phyloP scores from a whole-genome alignment of 2,888 invertebrate species.

The Platycnemis pennipes region DNA sequence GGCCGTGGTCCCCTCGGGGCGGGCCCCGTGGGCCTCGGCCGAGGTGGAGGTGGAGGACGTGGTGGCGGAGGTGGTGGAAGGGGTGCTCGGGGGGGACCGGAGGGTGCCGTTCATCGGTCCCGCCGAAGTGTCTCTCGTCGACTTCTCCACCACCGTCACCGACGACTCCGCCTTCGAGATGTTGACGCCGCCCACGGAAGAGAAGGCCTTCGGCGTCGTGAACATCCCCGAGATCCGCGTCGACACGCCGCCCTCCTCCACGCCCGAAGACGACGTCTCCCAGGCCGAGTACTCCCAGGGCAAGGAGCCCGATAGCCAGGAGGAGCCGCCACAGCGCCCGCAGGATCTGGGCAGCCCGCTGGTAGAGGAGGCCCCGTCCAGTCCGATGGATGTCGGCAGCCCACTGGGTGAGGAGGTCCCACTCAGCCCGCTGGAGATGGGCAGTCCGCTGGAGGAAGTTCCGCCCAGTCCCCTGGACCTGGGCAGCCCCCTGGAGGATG shows the following conservation, averaged over 20 bases:
- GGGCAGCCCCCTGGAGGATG: background rate
- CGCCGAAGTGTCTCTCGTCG: conserved; percentile 53
- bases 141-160: conserved; percentile 63
- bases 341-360: background rate
- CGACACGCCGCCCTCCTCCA: background rate
- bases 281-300: background rate
- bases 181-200: conserved; percentile 59
- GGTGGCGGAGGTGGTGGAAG: conserved; percentile 25
- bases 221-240: conserved; percentile 48
- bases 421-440: background rate
- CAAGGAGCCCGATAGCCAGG: background rate
- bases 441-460: background rate
- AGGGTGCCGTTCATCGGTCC: conserved; percentile 47
- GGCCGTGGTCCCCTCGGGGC: conserved; percentile 26
- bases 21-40: conserved; percentile 17
- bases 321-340: background rate
- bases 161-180: conserved; percentile 60
- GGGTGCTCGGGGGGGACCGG: conserved; percentile 16
- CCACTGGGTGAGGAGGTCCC: background rate
- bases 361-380: background rate
- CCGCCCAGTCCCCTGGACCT: background rate
- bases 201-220: conserved; percentile 19
- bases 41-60: background rate
- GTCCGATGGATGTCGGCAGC: background rate
- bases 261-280: background rate